Evolutionary conservation across 1,140 invertebrate genomes (phyloP), one percentile per base, ranked within the genome.

Genomic region (Drosophila repleta): DNA sequence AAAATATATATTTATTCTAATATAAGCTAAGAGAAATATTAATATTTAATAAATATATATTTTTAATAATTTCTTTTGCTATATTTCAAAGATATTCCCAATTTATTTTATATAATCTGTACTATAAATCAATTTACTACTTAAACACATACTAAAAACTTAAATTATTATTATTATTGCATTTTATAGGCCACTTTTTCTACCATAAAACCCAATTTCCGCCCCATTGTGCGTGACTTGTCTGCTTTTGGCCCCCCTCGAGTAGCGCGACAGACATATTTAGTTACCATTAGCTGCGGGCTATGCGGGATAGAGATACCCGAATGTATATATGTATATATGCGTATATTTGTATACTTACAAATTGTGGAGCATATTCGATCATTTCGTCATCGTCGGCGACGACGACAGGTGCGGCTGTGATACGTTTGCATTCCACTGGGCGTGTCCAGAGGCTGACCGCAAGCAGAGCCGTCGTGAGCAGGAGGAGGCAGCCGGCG

Each of bases 361-460:
- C 85, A 68, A 68, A 90, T 85, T 90, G 66, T 53, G 85, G 85
- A 29, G 85, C 87, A 72, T 90, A 90, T 71, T 90, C 81, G 73
- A 90, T 90, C 67, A 74, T 90, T 87, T 73, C 85, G 35, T 79
- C 81, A 79, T 90, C 81, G 8, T 78, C 81, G 39, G 65, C 72
- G 4, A 85, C 75, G 60, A 72, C 78, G 13, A 90, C 81, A 61
- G 81, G 69, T 53, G 78, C 65, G 45, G 74, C 69, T 18, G 78
- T 20, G 18, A 78, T 48, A 7, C 83, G 55, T 49, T 43, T 35
- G 52, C 62, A n/a, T 53, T 41, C 39, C 18, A 45, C 66, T 48
- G 69, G 82, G 52, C 76, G 76, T 68, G 76, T 66, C 48, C 76
- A 74, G 32, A 82, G 67, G 57, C 74, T 75, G 49, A 68, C 13